phyloP scores from a whole-genome alignment of 2,113 vertebrate species.

The Gobiocypris rarus region DNA sequence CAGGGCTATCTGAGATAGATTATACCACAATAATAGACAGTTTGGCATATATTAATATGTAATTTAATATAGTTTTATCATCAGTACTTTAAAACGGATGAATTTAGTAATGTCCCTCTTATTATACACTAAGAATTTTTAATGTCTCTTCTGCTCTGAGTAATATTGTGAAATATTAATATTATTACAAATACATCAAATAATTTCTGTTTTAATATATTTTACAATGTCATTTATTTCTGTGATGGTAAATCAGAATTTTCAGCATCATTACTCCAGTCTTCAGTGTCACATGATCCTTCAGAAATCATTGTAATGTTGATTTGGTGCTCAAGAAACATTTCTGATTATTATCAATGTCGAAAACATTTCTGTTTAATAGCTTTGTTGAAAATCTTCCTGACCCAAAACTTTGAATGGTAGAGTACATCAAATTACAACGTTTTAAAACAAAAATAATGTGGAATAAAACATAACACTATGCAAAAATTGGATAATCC shows the following conservation, averaged over 20 bases:
- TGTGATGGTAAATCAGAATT: neutral
- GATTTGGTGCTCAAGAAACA: no score
- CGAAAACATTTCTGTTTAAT: no score
- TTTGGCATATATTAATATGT: neutral
- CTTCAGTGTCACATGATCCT: neutral
- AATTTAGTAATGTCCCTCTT: neutral
- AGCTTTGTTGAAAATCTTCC: no score
- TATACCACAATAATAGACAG: neutral
- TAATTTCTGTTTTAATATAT: neutral
- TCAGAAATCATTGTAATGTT: neutral
- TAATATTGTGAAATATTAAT: neutral
- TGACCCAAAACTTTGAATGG: neutral
- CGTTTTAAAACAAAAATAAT: neutral
- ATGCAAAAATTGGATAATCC: neutral
- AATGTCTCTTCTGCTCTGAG: no score
- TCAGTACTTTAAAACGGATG: neutral
- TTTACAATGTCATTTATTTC: neutral
- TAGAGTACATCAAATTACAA: neutral
- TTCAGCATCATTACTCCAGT: neutral
- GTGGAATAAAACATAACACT: neutral
- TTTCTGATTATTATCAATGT: no score
- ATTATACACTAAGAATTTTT: neutral
- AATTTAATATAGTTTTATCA: neutral
- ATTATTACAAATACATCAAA: neutral
- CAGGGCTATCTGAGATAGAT: neutral